These are phyloP conservation scores for Lutraria lutraria DNA, from an alignment of 2,888 invertebrate genomes.

Conservation along the genomic window DNA sequence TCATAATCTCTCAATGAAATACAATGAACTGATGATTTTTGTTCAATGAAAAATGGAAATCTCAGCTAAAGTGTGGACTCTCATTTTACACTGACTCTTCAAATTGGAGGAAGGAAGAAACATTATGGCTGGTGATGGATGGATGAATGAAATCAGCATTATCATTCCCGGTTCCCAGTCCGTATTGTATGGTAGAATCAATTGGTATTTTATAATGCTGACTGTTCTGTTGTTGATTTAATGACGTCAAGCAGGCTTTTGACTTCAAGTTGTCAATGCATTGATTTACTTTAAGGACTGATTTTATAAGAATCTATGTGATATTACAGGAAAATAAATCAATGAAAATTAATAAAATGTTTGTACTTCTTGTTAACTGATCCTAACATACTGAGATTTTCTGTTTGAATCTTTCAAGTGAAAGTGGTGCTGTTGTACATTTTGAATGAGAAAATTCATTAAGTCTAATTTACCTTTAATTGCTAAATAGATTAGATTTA, in stretches of 20 bases:
- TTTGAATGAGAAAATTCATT: not conserved
- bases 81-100: not conserved
- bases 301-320: not conserved
- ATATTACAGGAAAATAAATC: slow-evolving; percentile 27
- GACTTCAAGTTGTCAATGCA: slow-evolving; percentile 14
- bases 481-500: not conserved
- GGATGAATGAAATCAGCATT: not conserved
- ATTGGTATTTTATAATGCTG: slow-evolving; percentile 27
- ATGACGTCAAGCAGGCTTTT: slow-evolving; percentile 24
- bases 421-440: not conserved
- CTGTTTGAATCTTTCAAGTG: not conserved
- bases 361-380: not conserved
- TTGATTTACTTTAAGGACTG: not conserved
- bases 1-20: slow-evolving; percentile 26
- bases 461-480: not conserved
- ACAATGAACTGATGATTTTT: not conserved
- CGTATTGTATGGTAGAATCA: not conserved
- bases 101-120: not conserved
- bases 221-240: slow-evolving; percentile 34
- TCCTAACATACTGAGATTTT: not conserved
- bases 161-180: not conserved
- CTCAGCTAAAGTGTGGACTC: slow-evolving; percentile 30
- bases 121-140: not conserved
- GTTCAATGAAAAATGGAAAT: slow-evolving; percentile 25
- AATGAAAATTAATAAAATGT: slow-evolving; percentile 45